Base-by-base conservation (phyloP, 92 coral and sea anemone genomes). In the Porites lobata region DNA sequence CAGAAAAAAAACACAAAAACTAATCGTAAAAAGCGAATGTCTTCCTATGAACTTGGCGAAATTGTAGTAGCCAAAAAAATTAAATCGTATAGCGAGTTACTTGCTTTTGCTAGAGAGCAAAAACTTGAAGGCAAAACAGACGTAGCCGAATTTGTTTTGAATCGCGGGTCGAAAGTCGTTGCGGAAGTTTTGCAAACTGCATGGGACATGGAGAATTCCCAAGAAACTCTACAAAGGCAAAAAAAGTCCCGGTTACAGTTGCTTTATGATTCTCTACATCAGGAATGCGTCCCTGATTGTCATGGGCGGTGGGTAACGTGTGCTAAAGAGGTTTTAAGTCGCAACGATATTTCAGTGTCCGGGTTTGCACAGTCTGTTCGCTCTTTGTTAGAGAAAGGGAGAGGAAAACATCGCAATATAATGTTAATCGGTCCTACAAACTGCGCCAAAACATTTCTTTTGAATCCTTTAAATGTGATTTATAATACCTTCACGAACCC, bases 381-480 rank as follows among this genome's bases (percentile, higher is more conserved):
- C 14, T 17, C 26, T 4, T 61, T 87, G 52, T 71, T 92, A 14
- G 67, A 54, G 22, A 76, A 76, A 50, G 95, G 90, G 8, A 59
- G 92, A n/a, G 91, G 91, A 5, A 88, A 92, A 70, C 71, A 88
- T 71, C 58, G 81, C 4, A 92, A 92, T 26, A n/a, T 92, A 1
- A 79, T 89, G 90, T 57, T 89, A n/a, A 72, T 75, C 22, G 95
- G 95, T 11, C 88, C 95, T 3, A 88, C 92, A 9, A 88, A 92
- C 76, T 72, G 92, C 56, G 91, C 88, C 1, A 91, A 91, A 69
- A 81, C 86, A 13, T 91, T 87, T 76, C 43, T 91, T 6, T 68
- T 91, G 14, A 91, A 91, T 11, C 91, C 91, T 4, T 75, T 91
- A 8, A 87, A 57, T 17, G 73, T 29, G 8, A 64, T 86, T 2